phyloP scores from a whole-genome alignment of 2,888 invertebrate genomes.

The Panopea generosa region DNA sequence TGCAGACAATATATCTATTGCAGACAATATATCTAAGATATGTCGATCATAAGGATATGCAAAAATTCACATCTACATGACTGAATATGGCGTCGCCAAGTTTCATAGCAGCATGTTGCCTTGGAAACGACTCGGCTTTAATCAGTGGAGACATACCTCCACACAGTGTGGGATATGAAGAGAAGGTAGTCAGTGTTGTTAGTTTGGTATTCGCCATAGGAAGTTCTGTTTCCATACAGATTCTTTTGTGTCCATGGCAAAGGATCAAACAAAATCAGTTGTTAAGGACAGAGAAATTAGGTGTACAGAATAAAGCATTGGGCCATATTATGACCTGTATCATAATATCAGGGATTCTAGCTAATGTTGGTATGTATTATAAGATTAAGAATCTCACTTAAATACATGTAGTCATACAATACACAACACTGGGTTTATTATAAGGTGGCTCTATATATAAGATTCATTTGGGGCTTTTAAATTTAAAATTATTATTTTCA shows the following conservation, averaged over 20 bases:
- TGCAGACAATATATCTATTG: too few relatives aligned
- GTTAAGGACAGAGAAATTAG: constrained; percentile 8
- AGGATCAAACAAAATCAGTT: constrained; percentile 5
- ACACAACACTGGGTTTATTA: too few relatives aligned
- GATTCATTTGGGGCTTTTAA: too few relatives aligned
- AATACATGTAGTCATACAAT: too few relatives aligned
- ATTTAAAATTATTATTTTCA: too few relatives aligned
- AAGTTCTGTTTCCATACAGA: constrained; percentile 39
- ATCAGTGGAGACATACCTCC: constrained; percentile 29
- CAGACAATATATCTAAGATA: too few relatives aligned
- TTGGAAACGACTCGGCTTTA: constrained; percentile 52
- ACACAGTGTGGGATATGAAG: constrained; percentile 22
- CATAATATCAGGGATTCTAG: constrained; percentile 45
- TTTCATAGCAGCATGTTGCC: constrained; percentile 54
- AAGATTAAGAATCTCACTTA: too few relatives aligned
- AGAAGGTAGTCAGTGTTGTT: constrained; percentile 45
- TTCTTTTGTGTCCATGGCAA: constrained; percentile 38
- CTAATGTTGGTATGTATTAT: constrained; percentile 47
- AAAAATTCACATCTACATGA: too few relatives aligned
- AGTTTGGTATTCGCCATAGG: constrained; percentile 40
- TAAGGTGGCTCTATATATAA: too few relatives aligned
- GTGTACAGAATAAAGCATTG: constrained; percentile 36
- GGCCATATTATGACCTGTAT: constrained; percentile 42
- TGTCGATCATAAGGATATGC: too few relatives aligned
- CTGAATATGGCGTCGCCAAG: constrained; percentile 54